Evolutionary conservation across 2,797 vertebrate species (phyloP).

Genomic region (Phalloptychus januarius): DNA sequence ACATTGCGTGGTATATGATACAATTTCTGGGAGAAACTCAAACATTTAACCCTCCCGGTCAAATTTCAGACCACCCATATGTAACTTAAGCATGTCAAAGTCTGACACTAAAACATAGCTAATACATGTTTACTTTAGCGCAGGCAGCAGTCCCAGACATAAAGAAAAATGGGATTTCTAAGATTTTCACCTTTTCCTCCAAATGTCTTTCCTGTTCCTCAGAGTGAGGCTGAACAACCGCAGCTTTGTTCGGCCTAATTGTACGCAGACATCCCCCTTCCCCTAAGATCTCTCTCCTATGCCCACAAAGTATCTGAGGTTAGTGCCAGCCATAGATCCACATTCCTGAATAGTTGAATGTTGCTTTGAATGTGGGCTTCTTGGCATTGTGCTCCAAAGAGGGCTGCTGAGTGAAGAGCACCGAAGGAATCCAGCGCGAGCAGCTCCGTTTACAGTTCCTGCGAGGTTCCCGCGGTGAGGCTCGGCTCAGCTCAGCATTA

Average conservation of each 20-base stretch:
- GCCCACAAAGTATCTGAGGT: conserved; percentile 61
- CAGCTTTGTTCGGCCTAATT: conserved; percentile 78
- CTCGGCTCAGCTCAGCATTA: conserved; percentile 26
- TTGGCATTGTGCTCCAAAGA: conserved; percentile 62
- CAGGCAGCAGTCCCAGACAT: background rate
- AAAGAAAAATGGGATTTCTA: conserved; percentile 15
- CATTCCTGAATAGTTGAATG: conserved; percentile 72
- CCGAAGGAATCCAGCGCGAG: conserved; percentile 68
- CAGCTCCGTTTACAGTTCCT: conserved; percentile 67
- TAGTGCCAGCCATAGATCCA: conserved; percentile 59
- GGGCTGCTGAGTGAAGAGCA: conserved; percentile 74
- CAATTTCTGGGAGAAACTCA: conserved; percentile 51
- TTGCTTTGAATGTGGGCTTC: conserved; percentile 66
- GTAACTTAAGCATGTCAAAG: conserved; percentile 12
- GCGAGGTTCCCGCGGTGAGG: conserved; percentile 31
- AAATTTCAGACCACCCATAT: conserved; percentile 64
- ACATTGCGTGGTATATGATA: conserved; percentile 39
- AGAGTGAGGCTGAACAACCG: conserved; percentile 67
- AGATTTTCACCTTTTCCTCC: conserved; percentile 48
- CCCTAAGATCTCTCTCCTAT: conserved; percentile 59
- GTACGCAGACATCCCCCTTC: conserved; percentile 76
- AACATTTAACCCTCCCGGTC: conserved; percentile 34
- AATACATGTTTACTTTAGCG: conserved; percentile 30
- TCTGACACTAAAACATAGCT: conserved; percentile 22
- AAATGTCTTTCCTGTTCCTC: conserved; percentile 58